Conservation (phyloP, 2,888 invertebrate species). For the Acanthosoma haemorrhoidale region DNA sequence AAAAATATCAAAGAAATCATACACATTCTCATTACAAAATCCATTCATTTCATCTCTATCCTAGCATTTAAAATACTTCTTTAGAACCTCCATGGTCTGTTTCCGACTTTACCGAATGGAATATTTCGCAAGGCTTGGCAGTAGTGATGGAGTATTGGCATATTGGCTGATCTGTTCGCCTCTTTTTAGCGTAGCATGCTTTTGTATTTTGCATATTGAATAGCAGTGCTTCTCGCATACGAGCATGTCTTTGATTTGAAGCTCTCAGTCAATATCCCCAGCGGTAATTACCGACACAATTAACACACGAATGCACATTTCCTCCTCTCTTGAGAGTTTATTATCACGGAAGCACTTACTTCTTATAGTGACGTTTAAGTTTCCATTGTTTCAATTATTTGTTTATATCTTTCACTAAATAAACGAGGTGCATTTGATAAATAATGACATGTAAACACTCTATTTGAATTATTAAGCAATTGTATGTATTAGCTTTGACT, state of each 20-base stretch:
- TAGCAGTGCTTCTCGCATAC: not conserved
- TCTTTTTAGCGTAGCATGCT: slow-evolving; percentile 18
- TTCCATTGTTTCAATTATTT: no score
- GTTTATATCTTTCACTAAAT: no score
- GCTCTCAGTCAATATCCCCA: slow-evolving; percentile 24
- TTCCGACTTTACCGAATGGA: slow-evolving; percentile 20
- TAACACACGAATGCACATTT: no score
- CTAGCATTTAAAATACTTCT: slow-evolving; percentile 4
- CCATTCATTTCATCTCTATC: not conserved
- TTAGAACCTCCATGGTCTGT: slow-evolving; percentile 21
- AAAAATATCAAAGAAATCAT: not conserved
- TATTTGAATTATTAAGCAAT: no score
- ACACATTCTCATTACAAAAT: not conserved
- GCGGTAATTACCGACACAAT: not conserved
- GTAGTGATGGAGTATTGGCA: slow-evolving; percentile 10
- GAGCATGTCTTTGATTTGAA: slow-evolving; percentile 1
- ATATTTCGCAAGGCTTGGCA: slow-evolving; percentile 11
- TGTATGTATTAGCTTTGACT: no score
- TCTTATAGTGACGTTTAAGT: no score
- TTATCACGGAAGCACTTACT: no score
- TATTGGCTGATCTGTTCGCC: slow-evolving; percentile 19
- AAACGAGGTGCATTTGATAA: no score
- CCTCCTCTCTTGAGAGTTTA: no score
- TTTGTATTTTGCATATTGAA: slow-evolving; percentile 8
- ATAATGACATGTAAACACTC: no score